A percentile compares a stretch with the other conserved stretches of the same genome.
Conservation (phyloP, 1,140 invertebrate genomes). For the Drosophila mayri region DNA sequence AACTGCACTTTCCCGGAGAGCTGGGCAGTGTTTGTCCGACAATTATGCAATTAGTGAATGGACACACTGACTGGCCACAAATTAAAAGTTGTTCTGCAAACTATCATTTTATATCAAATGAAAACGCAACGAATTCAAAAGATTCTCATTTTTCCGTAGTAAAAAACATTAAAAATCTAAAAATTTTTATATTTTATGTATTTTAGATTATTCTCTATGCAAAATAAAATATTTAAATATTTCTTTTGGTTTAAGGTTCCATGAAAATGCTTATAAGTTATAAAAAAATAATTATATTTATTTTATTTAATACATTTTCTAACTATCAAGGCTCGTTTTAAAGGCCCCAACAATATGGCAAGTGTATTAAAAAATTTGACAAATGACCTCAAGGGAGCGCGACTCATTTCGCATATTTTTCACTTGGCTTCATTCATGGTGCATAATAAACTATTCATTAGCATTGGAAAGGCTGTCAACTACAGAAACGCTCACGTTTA, state of each 20-base stretch:
- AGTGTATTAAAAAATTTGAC: constrained; percentile 23
- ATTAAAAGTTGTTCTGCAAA: background rate
- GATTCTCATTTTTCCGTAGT: too few relatives aligned
- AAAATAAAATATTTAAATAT: too few relatives aligned
- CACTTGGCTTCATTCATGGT: constrained; percentile 34
- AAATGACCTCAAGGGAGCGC: constrained; percentile 23
- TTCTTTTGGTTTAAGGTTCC: too few relatives aligned
- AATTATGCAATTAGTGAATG: constrained; percentile 46
- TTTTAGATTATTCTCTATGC: too few relatives aligned
- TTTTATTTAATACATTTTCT: too few relatives aligned
- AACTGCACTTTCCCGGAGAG: constrained; percentile 13
- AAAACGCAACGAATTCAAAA: too few relatives aligned
- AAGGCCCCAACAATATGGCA: background rate
- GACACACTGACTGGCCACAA: background rate
- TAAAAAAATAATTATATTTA: too few relatives aligned
- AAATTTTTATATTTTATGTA: too few relatives aligned
- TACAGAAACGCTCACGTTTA: constrained; percentile 38
- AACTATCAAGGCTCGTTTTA: too few relatives aligned
- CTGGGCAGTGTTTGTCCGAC: constrained; percentile 22
- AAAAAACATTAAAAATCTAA: too few relatives aligned
- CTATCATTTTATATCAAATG: background rate
- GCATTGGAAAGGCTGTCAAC: constrained; percentile 47
- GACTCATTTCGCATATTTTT: constrained; percentile 28
- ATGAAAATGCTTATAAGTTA: too few relatives aligned
- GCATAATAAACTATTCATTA: constrained; percentile 63